Evolutionary conservation across 2,113 vertebrate genomes (phyloP).

Genomic region (Suncus etruscus): DNA sequence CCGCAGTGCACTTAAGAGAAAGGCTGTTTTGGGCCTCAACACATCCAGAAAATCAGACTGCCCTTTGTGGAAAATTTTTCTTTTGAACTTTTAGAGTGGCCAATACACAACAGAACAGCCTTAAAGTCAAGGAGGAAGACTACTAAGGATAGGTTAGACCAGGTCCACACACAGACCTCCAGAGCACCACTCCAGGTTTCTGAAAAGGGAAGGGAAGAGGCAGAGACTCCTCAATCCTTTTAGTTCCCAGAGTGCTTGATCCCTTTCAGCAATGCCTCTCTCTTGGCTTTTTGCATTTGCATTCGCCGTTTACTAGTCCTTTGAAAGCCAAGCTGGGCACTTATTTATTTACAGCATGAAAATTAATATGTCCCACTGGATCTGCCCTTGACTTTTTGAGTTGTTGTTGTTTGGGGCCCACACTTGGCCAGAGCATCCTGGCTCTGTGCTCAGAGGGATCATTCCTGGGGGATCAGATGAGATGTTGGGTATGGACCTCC

Average conservation of each 20-base stretch:
- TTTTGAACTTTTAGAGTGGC: background rate
- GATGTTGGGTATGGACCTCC: no score
- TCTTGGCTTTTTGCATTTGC: background rate
- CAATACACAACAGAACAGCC: background rate
- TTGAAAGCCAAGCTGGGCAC: conserved; percentile 11
- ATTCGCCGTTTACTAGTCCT: background rate
- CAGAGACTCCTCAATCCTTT: background rate
- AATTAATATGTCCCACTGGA: background rate
- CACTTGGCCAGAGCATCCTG: no score
- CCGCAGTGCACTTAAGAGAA: no score
- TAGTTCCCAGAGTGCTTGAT: background rate
- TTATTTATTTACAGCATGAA: background rate
- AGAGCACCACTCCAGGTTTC: background rate
- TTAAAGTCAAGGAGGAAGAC: background rate
- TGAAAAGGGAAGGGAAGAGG: background rate
- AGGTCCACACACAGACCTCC: no score
- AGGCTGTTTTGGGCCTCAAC: no score
- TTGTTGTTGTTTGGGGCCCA: no score
- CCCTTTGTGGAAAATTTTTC: background rate
- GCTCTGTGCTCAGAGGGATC: no score
- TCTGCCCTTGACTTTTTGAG: no score
- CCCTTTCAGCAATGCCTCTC: no score
- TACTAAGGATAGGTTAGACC: no score
- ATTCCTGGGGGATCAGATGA: no score
- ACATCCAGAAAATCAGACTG: background rate